These are phyloP conservation scores for Pipra filicauda DNA, from an alignment of 2,113 vertebrate species.

Conservation along the genomic window DNA sequence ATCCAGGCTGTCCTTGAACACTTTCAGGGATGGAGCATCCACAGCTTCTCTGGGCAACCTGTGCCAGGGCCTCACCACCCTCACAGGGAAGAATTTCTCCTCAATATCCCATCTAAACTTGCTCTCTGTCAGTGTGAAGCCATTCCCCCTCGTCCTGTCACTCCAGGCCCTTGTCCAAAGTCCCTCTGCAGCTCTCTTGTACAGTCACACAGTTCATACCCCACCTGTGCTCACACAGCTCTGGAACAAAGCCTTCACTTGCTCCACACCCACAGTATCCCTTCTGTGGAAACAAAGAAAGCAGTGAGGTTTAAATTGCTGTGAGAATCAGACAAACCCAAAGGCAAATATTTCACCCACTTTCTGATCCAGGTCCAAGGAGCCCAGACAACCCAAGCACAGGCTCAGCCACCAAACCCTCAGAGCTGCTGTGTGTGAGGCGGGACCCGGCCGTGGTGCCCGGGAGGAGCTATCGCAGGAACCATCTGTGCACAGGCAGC, in stretches of 20 bases:
- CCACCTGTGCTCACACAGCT: neutral
- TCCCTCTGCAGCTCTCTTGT: neutral
- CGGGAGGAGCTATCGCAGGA: slow-evolving; percentile 79
- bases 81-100: neutral
- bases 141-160: neutral
- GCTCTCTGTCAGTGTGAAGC: neutral
- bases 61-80: neutral
- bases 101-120: neutral
- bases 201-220: accelerated
- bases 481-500: slow-evolving; percentile 83
- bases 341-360: neutral
- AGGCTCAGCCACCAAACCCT: neutral
- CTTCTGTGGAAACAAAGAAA: neutral
- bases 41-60: neutral
- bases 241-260: neutral
- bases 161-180: neutral
- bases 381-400: slow-evolving; percentile 7
- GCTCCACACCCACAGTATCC: neutral
- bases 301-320: neutral
- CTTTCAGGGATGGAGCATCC: neutral
- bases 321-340: neutral
- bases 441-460: slow-evolving; percentile 1
- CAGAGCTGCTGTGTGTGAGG: neutral
- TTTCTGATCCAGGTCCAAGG: slow-evolving; percentile 30
- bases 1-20: neutral